Base-by-base conservation (phyloP, 1,140 invertebrate genomes). In the Coelopa frigida region DNA sequence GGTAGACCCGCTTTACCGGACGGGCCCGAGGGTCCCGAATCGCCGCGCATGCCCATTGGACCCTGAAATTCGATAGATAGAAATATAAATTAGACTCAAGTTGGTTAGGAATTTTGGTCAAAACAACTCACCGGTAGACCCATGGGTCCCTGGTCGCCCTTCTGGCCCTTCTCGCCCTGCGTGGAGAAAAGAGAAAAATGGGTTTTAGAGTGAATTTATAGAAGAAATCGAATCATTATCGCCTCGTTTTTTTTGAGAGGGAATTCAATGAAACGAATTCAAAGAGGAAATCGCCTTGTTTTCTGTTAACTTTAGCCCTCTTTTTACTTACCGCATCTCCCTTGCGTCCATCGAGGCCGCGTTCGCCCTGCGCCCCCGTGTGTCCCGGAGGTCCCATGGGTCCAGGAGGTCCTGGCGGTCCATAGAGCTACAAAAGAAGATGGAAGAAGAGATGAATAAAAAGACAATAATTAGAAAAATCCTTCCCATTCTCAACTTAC, bases 111-210 rank as follows among this genome's bases (percentile, higher is more conserved):
- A 40, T 8, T 3, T 40, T 40, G 3, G n/a, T 40, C 2, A 22
- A 40, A 40, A 22, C 17, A 58, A 86, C 85, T 83, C 82, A 94
- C 92, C 57, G 92, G 92, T 65, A 95, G 75, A 68, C 92, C 92
- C 88, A 95, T 94, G 39, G 90, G 89, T 57, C 92, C 92, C 39
- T 85, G 82, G 73, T 93, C 88, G 43, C 92, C 92, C 73, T 87
- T 91, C 38, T 79, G 76, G 42, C 91, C 92, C 73, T 89, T 89
- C 53, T 88, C 84, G 54, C 92, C 92, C 90, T 95, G 49, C n/a
- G n/a, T n/a, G n/a, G n/a, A n/a, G n/a, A n/a, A n/a, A n/a, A 44
- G 55, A 41, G 51, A 42, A 22, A 23, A 43, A 14, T 47, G 26
- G 35, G 37, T 15, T 49, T 44, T 29, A 8, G 8, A 8, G 53